Evolutionary conservation across 1,140 invertebrate genomes (phyloP).

Genomic region (Dryas iulia): DNA sequence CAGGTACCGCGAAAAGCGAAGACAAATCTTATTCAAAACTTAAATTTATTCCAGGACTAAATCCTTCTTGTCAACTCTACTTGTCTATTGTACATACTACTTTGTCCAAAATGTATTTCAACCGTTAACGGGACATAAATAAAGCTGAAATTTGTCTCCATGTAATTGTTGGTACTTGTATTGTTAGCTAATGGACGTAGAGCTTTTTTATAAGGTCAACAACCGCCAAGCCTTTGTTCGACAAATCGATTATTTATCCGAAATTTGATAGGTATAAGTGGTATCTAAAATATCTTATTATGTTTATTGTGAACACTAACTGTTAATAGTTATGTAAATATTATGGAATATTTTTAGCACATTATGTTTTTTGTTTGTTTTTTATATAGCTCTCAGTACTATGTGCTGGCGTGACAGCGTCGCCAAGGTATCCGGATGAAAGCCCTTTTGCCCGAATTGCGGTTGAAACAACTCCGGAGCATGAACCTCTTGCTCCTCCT

Average conservation of each 20-base stretch:
- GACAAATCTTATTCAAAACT: conserved; percentile 6
- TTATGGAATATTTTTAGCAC: conserved; percentile 1
- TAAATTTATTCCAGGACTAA: neutral
- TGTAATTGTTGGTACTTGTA: conserved; percentile 53
- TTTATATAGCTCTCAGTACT: conserved; percentile 53
- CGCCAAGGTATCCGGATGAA: conserved; percentile 49
- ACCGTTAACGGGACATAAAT: conserved; percentile 12
- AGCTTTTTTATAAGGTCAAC: conserved; percentile 57
- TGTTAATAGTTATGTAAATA: conserved; percentile 15
- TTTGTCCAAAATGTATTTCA: conserved; percentile 4
- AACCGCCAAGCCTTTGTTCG: conserved; percentile 60
- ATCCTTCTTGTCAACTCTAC: neutral
- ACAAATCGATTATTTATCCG: conserved; percentile 50
- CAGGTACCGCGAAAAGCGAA: neutral
- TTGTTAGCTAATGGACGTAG: conserved; percentile 52
- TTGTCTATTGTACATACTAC: neutral
- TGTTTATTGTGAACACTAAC: neutral
- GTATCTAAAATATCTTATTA: conserved; percentile 28
- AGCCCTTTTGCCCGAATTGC: conserved; percentile 57
- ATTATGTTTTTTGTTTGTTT: conserved; percentile 18
- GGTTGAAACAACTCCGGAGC: conserved; percentile 62
- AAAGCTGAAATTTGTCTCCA: conserved; percentile 30
- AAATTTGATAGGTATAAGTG: conserved; percentile 51
- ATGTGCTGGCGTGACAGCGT: conserved; percentile 42
- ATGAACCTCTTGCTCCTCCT: conserved; percentile 57